Conservation (phyloP, 2,113 vertebrate genomes). For the Beaufortia kweichowensis region DNA sequence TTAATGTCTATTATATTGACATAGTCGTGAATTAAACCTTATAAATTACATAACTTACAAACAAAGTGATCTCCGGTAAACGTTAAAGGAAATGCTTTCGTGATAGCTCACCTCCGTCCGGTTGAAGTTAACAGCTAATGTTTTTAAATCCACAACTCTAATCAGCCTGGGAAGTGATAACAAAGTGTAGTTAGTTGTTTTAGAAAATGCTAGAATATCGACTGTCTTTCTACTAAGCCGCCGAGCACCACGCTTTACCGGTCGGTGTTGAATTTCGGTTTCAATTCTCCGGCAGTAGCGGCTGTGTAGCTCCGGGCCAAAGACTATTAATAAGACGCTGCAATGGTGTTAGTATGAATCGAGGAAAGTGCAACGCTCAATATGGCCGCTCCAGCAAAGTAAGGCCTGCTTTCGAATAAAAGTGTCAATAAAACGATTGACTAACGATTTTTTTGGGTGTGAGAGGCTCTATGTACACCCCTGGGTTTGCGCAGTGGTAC, state of each 20-base stretch:
- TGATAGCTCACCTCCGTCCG: background rate
- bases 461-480: too few relatives aligned
- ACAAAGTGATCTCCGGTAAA: background rate
- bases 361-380: too few relatives aligned
- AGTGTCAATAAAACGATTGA: too few relatives aligned
- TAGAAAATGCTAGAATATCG: slow-evolving; percentile 20
- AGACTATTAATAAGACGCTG: too few relatives aligned
- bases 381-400: too few relatives aligned
- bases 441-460: too few relatives aligned
- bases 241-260: slow-evolving; percentile 22
- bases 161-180: background rate
- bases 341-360: too few relatives aligned
- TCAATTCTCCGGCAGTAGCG: slow-evolving; percentile 25
- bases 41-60: background rate
- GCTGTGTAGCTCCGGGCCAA: background rate
- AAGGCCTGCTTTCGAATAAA: too few relatives aligned
- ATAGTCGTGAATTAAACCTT: background rate
- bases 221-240: background rate
- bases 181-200: background rate
- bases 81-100: background rate
- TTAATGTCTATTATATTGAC: background rate
- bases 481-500: too few relatives aligned
- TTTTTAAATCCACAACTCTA: background rate
- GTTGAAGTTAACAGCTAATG: background rate
- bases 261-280: slow-evolving; percentile 51